These are phyloP conservation scores for Aplochiton taeniatus DNA, from an alignment of 2,797 vertebrate species.

Conservation along the genomic window DNA sequence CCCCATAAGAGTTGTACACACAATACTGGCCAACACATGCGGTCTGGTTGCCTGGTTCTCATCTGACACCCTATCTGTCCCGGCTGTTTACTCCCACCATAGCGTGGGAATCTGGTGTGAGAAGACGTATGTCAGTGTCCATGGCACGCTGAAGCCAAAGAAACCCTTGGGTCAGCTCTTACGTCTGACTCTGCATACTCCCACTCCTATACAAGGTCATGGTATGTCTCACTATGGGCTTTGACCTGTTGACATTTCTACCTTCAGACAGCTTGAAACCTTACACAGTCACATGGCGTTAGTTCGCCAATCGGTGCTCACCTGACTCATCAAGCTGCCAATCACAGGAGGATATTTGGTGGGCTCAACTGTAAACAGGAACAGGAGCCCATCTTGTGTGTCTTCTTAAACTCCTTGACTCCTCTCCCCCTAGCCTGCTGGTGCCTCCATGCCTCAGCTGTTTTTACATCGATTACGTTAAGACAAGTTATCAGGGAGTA, in stretches of 20 bases:
- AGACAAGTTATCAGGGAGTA: no score
- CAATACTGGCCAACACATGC: no score
- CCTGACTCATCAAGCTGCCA: slow-evolving; percentile 40
- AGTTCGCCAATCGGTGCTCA: slow-evolving; percentile 36
- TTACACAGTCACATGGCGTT: slow-evolving; percentile 40
- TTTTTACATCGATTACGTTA: background rate
- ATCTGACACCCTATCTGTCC: slow-evolving; percentile 37
- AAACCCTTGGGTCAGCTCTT: slow-evolving; percentile 21
- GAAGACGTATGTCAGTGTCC: slow-evolving; percentile 16
- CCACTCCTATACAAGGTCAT: slow-evolving; percentile 37
- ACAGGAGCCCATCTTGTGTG: slow-evolving; percentile 12
- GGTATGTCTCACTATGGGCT: slow-evolving; percentile 43
- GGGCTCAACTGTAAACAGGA: slow-evolving; percentile 41
- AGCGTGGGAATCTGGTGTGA: slow-evolving; percentile 27
- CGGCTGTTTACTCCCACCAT: background rate
- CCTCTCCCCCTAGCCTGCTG: slow-evolving; percentile 18
- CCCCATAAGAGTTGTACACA: no score
- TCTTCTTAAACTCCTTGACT: background rate
- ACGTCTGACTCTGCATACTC: slow-evolving; percentile 30
- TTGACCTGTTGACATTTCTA: slow-evolving; percentile 58
- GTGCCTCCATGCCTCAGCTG: slow-evolving; percentile 7
- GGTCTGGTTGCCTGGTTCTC: no score
- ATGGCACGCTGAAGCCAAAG: background rate
- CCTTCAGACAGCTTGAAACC: slow-evolving; percentile 53
- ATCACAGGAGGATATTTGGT: slow-evolving; percentile 20